Conservation (phyloP, 2,888 invertebrate species). For the Phyto melanocephala region DNA sequence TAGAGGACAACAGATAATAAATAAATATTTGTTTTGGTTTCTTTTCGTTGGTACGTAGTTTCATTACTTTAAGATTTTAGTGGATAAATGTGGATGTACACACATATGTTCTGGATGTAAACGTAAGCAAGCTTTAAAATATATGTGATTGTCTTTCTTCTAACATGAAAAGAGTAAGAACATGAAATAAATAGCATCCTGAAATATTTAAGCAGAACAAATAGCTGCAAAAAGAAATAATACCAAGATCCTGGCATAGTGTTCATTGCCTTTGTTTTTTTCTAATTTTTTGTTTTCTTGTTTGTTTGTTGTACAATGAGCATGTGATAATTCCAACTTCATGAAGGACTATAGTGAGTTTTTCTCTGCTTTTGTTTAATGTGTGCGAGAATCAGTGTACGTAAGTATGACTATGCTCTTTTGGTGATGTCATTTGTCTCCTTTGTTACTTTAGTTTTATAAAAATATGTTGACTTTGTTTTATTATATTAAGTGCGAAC, state of each 20-base stretch:
- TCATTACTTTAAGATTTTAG: not conserved
- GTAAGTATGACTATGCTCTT: not conserved
- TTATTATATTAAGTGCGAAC: not conserved
- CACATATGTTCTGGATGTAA: not conserved
- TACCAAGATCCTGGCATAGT: conserved; percentile 26
- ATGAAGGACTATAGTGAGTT: conserved; percentile 35
- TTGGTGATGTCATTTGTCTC: conserved; percentile 43
- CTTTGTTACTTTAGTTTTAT: conserved; percentile 20
- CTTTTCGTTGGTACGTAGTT: not conserved
- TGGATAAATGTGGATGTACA: too few species aligned
- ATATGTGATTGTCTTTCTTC: conserved; percentile 22
- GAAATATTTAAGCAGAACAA: conserved; percentile 43
- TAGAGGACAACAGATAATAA: conserved; percentile 40
- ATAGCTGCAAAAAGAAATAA: not conserved
- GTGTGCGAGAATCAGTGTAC: not conserved
- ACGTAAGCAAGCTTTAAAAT: not conserved
- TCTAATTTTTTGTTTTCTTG: not conserved
- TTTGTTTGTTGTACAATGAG: conserved; percentile 44
- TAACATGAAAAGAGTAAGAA: not conserved
- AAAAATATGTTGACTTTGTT: conserved; percentile 10
- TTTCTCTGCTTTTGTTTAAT: not conserved
- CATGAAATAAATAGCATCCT: conserved; percentile 57
- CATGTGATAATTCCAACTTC: conserved; percentile 62
- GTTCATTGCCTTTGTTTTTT: conserved; percentile 9
- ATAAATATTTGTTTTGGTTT: conserved; percentile 20